Percentiles rank a stretch among this genome's conserved stretches.
phyloP scores from a whole-genome alignment of 2,797 vertebrate genomes.

The Scleropages formosus region DNA sequence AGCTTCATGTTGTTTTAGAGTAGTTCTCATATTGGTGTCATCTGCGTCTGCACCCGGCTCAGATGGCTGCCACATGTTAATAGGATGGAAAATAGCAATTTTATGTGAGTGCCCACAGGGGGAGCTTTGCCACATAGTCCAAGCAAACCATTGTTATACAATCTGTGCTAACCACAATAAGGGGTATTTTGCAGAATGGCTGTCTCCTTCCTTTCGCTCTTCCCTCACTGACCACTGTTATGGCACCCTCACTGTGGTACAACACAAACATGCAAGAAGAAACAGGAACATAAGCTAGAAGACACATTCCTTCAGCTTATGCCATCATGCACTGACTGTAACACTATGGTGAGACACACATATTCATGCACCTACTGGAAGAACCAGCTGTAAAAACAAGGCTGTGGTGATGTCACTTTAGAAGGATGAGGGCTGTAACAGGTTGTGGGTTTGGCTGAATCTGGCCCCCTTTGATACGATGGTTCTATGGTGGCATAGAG shows the following conservation, averaged over 20 bases:
- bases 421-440: conserved; percentile 9
- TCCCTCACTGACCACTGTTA: background rate
- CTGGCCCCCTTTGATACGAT: conserved; percentile 16
- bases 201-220: background rate
- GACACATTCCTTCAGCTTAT: background rate
- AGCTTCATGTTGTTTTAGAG: background rate
- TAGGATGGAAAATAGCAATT: conserved; percentile 1
- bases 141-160: background rate
- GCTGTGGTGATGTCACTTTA: conserved; percentile 18
- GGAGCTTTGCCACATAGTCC: background rate
- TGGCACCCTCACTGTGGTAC: background rate
- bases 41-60: background rate
- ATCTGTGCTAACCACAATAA: background rate
- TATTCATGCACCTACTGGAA: background rate
- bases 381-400: conserved; percentile 31
- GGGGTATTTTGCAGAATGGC: background rate
- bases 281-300: background rate
- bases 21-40: conserved; percentile 1
- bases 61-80: conserved; percentile 3
- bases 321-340: background rate
- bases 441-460: conserved; percentile 18
- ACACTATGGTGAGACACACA: background rate
- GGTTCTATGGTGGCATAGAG: conserved; percentile 7
- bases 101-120: background rate
- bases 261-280: background rate